phyloP scores from a whole-genome alignment of 2,888 invertebrate genomes.

The Antheraea yamamai region DNA sequence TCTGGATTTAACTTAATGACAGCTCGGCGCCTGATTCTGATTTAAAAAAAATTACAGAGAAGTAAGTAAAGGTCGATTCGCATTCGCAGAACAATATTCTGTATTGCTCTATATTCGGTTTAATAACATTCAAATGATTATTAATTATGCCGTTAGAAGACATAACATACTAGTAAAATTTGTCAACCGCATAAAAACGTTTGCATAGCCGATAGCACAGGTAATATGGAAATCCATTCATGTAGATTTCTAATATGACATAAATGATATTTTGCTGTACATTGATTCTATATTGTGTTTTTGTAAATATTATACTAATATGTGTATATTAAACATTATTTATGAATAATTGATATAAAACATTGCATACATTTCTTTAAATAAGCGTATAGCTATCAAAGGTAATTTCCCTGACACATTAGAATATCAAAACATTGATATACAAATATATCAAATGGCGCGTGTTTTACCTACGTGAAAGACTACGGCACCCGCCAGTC shows the following conservation, averaged over 20 bases:
- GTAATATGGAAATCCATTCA: not conserved
- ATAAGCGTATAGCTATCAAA: not conserved
- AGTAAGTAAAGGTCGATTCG: too few relatives aligned
- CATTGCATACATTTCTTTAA: not conserved
- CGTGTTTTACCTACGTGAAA: slow-evolving; percentile 47
- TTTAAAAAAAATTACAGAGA: too few relatives aligned
- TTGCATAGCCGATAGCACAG: too few relatives aligned
- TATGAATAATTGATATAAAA: not conserved
- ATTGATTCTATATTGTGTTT: not conserved
- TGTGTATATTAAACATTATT: not conserved
- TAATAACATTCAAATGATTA: too few relatives aligned
- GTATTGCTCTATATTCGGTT: too few relatives aligned
- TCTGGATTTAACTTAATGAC: too few relatives aligned
- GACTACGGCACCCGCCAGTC: slow-evolving; percentile 40
- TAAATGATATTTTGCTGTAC: not conserved
- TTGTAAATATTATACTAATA: not conserved
- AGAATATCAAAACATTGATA: slow-evolving; percentile 4
- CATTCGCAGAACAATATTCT: too few relatives aligned
- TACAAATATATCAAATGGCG: slow-evolving; percentile 58
- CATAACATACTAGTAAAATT: too few relatives aligned
- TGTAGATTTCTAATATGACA: not conserved
- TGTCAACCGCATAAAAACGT: too few relatives aligned
- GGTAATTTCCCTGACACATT: not conserved
- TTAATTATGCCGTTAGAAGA: too few relatives aligned
- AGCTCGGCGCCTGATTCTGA: too few relatives aligned